Evolutionary conservation across 2,888 invertebrate genomes (phyloP).

Genomic region (Aromia moschata): DNA sequence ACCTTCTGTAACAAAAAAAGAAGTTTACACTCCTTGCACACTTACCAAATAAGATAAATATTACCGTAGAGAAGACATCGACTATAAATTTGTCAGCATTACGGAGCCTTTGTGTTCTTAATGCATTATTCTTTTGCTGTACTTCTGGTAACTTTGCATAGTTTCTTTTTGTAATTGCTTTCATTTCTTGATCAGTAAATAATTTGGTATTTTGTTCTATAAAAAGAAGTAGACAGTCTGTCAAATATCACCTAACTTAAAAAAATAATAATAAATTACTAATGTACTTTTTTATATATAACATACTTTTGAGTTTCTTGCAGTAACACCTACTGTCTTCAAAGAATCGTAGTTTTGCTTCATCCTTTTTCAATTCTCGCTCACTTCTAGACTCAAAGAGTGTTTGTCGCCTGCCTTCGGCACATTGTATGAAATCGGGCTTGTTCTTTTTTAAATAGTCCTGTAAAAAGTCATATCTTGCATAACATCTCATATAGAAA

Average conservation of each 20-base stretch:
- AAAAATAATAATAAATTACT: no score
- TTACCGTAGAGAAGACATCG: conserved; percentile 78
- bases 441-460: conserved; percentile 76
- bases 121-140: conserved; percentile 69
- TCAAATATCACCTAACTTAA: conserved; percentile 4
- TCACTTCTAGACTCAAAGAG: conserved; percentile 41
- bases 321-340: conserved; percentile 36
- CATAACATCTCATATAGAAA: background rate
- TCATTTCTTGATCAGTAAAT: conserved; percentile 66
- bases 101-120: conserved; percentile 66
- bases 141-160: conserved; percentile 80
- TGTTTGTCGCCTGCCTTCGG: conserved; percentile 64
- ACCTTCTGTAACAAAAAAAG: conserved; percentile 69
- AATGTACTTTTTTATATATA: no score
- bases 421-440: conserved; percentile 74
- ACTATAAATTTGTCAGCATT: conserved; percentile 79
- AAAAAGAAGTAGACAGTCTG: conserved; percentile 29
- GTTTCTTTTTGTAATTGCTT: conserved; percentile 68
- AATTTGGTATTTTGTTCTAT: conserved; percentile 40
- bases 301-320: conserved; percentile 27
- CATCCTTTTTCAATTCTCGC: conserved; percentile 61
- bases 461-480: conserved; percentile 63
- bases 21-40: background rate
- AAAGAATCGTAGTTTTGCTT: conserved; percentile 55
- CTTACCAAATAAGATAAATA: background rate